A percentile compares a stretch with the other conserved stretches of the same genome.
Evolutionary conservation across 2,888 invertebrate genomes (phyloP).

Genomic region (Tenthredo notha): DNA sequence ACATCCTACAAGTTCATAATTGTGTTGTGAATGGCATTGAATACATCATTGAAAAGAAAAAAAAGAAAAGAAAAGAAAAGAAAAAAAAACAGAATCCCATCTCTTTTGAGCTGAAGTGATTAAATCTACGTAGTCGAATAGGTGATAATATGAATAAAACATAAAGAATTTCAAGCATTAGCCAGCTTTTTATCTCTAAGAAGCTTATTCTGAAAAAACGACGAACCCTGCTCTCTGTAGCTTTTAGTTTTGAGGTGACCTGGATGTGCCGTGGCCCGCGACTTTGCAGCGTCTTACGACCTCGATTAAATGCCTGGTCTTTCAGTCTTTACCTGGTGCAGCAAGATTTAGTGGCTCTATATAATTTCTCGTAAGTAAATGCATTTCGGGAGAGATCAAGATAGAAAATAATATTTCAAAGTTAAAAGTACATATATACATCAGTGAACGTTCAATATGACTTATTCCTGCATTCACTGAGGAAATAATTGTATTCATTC

Average conservation of each 20-base stretch:
- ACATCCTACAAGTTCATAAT: background rate
- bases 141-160: conserved; percentile 14
- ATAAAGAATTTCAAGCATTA: conserved; percentile 33
- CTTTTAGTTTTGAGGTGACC: conserved; percentile 33
- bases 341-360: conserved; percentile 20
- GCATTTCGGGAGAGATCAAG: conserved; percentile 7
- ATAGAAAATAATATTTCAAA: background rate
- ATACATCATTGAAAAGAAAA: background rate
- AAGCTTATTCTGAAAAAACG: conserved; percentile 7
- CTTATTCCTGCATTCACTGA: background rate
- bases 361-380: conserved; percentile 27
- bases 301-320: conserved; percentile 19
- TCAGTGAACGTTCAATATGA: background rate
- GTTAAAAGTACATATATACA: background rate
- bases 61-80: background rate
- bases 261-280: conserved; percentile 30
- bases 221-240: background rate
- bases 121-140: background rate
- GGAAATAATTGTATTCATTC: background rate
- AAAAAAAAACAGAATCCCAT: too few species aligned
- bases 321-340: background rate
- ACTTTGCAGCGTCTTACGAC: conserved; percentile 27
- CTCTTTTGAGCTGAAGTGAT: background rate
- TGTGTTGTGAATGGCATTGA: background rate
- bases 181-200: conserved; percentile 25